Conservation (phyloP, 1,140 invertebrate genomes). For the Drosophila sp. region DNA sequence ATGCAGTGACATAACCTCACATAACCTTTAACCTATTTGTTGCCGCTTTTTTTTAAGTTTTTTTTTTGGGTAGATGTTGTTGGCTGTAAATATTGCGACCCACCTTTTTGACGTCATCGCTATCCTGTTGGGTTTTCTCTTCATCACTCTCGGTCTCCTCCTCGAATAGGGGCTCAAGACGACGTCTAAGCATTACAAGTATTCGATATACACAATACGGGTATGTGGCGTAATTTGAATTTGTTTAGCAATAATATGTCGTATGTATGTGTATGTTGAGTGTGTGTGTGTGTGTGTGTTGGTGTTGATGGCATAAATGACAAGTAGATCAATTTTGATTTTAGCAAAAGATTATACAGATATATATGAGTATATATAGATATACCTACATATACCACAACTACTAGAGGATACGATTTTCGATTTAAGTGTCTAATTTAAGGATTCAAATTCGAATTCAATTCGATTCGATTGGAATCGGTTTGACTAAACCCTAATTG, state of each 20-base stretch:
- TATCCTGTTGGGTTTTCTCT: conserved; percentile 82
- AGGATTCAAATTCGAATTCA: background rate
- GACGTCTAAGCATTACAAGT: conserved; percentile 83
- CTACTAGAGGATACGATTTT: background rate
- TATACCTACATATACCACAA: conserved; percentile 19
- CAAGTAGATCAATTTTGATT: conserved; percentile 14
- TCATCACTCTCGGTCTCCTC: conserved; percentile 85
- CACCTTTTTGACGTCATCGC: conserved; percentile 83
- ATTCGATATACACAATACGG: conserved; percentile 49
- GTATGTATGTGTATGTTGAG: conserved; percentile 11
- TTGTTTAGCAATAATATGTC: conserved; percentile 56
- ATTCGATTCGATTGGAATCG: background rate
- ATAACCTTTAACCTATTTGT: background rate
- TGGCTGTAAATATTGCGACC: conserved; percentile 78
- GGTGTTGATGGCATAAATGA: conserved; percentile 9
- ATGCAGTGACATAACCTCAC: no score
- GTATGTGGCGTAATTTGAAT: conserved; percentile 65
- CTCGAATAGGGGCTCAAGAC: conserved; percentile 88
- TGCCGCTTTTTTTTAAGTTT: background rate
- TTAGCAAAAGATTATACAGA: conserved; percentile 10
- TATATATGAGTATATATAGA: conserved; percentile 20
- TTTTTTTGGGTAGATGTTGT: conserved; percentile 20
- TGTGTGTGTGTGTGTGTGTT: conserved; percentile 9
- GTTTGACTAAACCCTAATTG: background rate
- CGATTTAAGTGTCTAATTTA: background rate